These are phyloP conservation scores for Artibeus jamaicensis DNA, from an alignment of 2,797 vertebrate species.

Conservation along the genomic window DNA sequence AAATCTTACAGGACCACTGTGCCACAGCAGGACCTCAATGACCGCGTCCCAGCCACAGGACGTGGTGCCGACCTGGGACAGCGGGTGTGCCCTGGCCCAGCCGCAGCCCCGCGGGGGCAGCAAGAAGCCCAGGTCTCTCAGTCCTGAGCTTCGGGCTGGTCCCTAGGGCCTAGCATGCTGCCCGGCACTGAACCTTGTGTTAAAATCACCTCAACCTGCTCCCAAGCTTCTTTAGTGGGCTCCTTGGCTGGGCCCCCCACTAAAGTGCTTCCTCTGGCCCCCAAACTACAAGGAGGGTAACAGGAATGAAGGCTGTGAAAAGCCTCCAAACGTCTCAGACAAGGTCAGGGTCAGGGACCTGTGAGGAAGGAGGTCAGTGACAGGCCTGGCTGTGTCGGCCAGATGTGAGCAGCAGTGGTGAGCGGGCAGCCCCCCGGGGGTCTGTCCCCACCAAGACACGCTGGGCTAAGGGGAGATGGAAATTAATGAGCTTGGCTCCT, in stretches of 20 bases:
- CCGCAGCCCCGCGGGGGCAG: neutral
- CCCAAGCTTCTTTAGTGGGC: neutral
- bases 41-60: neutral
- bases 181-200: neutral
- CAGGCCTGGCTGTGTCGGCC: neutral
- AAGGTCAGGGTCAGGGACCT: neutral
- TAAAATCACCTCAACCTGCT: neutral
- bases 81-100: neutral
- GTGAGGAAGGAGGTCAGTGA: neutral
- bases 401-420: neutral
- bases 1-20: neutral
- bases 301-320: neutral
- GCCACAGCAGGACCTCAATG: neutral
- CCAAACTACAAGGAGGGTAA: neutral
- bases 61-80: rapidly evolving
- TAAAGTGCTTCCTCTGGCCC: neutral
- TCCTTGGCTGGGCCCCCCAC: rapidly evolving
- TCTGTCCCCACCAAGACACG: neutral
- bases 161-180: neutral
- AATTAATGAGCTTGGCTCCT: neutral
- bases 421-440: neutral
- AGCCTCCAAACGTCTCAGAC: neutral
- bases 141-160: neutral
- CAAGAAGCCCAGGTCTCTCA: neutral
- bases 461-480: neutral